phyloP scores from a whole-genome alignment of 64 coral and sea anemone genomes.

The Hydrozoanthus tunicans region DNA sequence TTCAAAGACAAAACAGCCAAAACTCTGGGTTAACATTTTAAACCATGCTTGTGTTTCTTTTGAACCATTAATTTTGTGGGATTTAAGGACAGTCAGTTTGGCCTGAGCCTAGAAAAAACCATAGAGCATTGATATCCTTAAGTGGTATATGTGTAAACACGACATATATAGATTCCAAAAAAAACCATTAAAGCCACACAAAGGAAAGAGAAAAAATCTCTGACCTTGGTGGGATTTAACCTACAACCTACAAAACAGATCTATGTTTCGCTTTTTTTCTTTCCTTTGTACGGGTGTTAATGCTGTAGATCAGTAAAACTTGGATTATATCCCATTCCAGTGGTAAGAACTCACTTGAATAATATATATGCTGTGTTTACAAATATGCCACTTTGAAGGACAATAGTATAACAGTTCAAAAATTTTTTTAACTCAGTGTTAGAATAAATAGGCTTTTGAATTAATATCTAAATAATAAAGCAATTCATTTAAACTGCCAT shows the following conservation, averaged over 20 bases:
- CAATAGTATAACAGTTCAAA: background rate
- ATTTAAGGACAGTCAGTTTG: conserved; percentile 2
- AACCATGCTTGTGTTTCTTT: conserved; percentile 3
- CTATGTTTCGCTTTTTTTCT: no score
- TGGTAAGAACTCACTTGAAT: background rate
- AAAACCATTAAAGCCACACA: background rate
- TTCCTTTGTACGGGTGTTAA: no score
- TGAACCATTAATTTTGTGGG: conserved; percentile 2
- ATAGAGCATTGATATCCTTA: no score
- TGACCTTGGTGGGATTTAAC: no score
- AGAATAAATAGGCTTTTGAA: no score
- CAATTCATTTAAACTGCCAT: no score
- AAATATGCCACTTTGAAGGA: background rate
- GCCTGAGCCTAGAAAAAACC: background rate
- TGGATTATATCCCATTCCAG: background rate
- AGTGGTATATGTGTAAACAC: no score
- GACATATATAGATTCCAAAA: background rate
- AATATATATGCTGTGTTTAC: background rate
- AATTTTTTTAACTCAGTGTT: no score
- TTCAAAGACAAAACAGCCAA: background rate
- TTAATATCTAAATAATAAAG: no score
- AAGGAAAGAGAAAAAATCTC: background rate
- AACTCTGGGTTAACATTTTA: background rate
- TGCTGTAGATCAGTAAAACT: no score
- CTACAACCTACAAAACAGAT: no score